Percentiles rank a stretch among this genome's conserved stretches.
phyloP scores from a whole-genome alignment of 2,888 invertebrate genomes.

The Digitonthophagus gazella region DNA sequence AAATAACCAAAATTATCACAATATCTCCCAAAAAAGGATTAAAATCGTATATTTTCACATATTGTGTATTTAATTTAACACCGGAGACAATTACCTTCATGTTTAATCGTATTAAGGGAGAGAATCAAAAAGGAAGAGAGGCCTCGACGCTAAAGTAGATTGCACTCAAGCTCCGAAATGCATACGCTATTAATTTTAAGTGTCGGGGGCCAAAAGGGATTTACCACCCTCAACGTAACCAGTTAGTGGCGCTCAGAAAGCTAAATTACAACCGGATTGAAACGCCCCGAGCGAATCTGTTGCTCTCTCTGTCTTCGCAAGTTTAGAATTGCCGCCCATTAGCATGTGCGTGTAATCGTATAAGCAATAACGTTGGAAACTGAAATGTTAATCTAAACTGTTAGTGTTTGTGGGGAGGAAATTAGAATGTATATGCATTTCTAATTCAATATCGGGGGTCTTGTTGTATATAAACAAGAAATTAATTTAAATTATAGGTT shows the following conservation, averaged over 20 bases:
- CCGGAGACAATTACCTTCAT: too few relatives aligned
- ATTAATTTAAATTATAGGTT: too few relatives aligned
- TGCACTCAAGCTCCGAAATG: background rate
- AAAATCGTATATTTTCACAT: too few relatives aligned
- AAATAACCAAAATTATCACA: too few relatives aligned
- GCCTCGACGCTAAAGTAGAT: background rate
- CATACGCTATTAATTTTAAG: background rate
- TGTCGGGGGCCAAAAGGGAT: background rate
- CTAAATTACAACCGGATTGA: background rate
- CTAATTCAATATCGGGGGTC: too few relatives aligned
- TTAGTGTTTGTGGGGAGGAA: background rate
- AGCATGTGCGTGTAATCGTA: background rate
- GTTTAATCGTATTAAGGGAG: background rate
- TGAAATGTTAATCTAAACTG: background rate
- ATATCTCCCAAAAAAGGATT: too few relatives aligned
- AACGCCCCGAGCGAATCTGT: background rate
- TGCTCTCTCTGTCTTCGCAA: background rate
- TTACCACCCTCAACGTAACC: background rate
- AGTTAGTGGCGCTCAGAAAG: background rate
- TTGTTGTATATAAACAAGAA: too few relatives aligned
- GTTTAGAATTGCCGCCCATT: background rate
- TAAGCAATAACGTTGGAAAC: background rate
- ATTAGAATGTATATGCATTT: background rate
- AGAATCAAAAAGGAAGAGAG: background rate
- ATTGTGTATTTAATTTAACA: too few relatives aligned